These are phyloP conservation scores for Ictidomys tridecemlineatus DNA, from an alignment of 2,113 vertebrate genomes.

Conservation along the genomic window DNA sequence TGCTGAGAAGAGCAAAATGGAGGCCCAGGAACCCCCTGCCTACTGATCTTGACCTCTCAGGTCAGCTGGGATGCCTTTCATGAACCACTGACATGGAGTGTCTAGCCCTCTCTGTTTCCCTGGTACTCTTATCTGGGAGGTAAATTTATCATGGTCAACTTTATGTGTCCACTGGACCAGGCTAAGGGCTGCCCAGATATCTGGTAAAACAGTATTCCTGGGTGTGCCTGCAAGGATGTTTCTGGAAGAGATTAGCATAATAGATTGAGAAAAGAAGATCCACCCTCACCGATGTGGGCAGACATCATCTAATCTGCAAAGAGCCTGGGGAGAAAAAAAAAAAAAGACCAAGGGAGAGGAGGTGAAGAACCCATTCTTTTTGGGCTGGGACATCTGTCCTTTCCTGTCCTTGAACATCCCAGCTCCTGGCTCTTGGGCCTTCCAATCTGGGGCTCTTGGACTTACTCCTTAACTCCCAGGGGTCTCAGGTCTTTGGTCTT, in stretches of 20 bases:
- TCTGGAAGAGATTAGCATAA: neutral
- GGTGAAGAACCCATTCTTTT: neutral
- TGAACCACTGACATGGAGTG: neutral
- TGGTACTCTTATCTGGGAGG: neutral
- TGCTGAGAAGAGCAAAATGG: neutral
- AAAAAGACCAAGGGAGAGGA: neutral
- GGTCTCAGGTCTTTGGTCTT: neutral
- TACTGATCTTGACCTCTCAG: neutral
- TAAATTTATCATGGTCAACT: neutral
- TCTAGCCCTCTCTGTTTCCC: neutral
- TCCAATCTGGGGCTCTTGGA: neutral
- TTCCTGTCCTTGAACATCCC: neutral
- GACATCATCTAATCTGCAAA: neutral
- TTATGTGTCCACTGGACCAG: neutral
- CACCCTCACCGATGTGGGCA: neutral
- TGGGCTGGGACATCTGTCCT: neutral
- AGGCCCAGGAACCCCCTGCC: neutral
- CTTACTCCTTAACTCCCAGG: neutral
- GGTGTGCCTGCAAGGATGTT: neutral
- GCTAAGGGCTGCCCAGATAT: neutral
- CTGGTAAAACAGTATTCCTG: neutral
- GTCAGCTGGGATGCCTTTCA: neutral
- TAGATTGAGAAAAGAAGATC: neutral
- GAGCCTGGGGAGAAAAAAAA: neutral
- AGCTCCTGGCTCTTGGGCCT: neutral